Evolutionary conservation across 2,113 vertebrate genomes (phyloP).

Genomic region (Pseudolaguvia tuberculata): DNA sequence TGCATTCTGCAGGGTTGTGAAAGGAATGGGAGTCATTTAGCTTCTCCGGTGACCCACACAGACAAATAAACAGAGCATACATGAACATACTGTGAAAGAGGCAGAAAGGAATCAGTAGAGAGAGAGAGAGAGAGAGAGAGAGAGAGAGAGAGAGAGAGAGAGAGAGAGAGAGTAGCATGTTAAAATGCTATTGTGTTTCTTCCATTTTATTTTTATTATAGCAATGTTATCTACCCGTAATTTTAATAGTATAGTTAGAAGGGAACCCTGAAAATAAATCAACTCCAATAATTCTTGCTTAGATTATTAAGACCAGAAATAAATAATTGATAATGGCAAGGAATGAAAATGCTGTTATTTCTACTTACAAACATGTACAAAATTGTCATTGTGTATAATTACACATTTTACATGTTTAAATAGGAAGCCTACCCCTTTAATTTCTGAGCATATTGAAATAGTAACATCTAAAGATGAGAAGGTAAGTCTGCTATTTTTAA

Average conservation of each 20-base stretch:
- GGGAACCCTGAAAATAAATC: neutral
- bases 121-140: neutral
- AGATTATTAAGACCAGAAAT: neutral
- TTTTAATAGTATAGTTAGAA: neutral
- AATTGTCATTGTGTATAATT: too few species aligned
- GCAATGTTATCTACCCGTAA: neutral
- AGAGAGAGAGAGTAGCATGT: neutral
- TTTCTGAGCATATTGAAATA: constrained; percentile 3
- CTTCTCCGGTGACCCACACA: constrained; percentile 30
- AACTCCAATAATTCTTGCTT: neutral
- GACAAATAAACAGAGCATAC: constrained; percentile 25
- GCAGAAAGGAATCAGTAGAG: neutral
- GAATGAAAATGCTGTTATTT: too few species aligned
- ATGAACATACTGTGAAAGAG: neutral
- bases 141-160: too few species aligned
- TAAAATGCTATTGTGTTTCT: neutral
- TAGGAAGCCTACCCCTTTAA: neutral
- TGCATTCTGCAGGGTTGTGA: constrained; percentile 31
- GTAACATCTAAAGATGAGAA: neutral
- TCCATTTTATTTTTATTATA: neutral
- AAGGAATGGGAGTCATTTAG: constrained; percentile 34
- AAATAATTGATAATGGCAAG: neutral
- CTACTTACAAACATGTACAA: neutral
- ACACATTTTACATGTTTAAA: neutral
- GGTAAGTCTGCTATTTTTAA: constrained; percentile 30